Base-by-base conservation (phyloP, 2,888 invertebrate genomes). In the Caradrina clavipalpis region DNA sequence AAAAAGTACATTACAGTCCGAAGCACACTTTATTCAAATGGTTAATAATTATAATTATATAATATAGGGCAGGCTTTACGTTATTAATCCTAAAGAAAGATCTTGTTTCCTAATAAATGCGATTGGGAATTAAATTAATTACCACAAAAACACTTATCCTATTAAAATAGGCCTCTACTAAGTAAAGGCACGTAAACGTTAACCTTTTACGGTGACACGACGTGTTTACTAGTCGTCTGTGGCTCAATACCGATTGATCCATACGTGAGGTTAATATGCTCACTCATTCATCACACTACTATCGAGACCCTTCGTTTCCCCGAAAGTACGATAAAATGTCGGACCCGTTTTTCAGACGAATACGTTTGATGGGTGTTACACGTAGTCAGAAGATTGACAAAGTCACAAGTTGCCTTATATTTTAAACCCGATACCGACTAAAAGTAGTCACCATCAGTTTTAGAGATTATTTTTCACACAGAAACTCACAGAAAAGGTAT, bases 61-160 rank as follows among this genome's bases (percentile, higher is more conserved):
- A 51, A 64, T 73, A 54, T 35, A 35, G 50, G 59, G 26, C 49
- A 55, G 67, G 55, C 47, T 50, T 69, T 31, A 62, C 54, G 58
- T 74, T 60, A 75, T 72, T 66, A 78, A 75, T 61, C 69, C 45
- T 39, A 71, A 70, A 61, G 55, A 42, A 67, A 61, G 45, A 74
- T 74, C 42, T 66, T 67, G 61, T 80, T 76, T 65, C 54, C 19
- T 26, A 82, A 78, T 64, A 67, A 80, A 74, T 80, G 77, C 47
- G 68, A 83, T 76, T 80, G 51, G 11, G 58, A 74, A 78, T 76
- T 61, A 73, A 62, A 50, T 55, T n/a, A 39, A 55, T 21, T 56
- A 71, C 75, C 78, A 58, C 73, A 71, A 63, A 58, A 76, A 74
- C 42, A 57, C 49, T 67, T 81, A 75, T 53, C 56, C 50, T 54